Base-by-base conservation (phyloP, 2,888 invertebrate species). In the Polyommatus iphigenia region DNA sequence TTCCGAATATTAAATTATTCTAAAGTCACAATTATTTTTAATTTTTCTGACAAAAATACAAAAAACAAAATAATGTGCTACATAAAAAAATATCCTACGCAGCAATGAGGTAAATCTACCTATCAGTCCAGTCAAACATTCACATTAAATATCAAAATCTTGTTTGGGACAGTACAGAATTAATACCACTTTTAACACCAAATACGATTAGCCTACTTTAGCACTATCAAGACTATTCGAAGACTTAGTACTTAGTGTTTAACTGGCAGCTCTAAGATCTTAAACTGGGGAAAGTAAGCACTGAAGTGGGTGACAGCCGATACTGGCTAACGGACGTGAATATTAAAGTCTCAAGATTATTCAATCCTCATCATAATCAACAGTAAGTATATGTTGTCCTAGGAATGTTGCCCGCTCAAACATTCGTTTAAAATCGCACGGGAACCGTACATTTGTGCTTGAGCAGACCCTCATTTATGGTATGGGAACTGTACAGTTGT, bases 271-370 rank as follows among this genome's bases (percentile, higher is more conserved):
- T 84, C 84, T 80, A 82, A 87, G 88, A 88, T 87, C 88, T 90
- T 85, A 90, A 88, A 88, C 89, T 82, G 86, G 91, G 90, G 92
- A 92, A 92, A 92, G 92, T 90, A 87, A 82, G 85, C 85, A 84
- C 83, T 84, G 84, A 82, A 83, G 83, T 81, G 78, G 72, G 78
- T 75, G 77, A 62, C 71, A 75, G 78, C 78, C 50, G 76, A 76
- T 71, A 77, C 50, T 72, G 67, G 36, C 29, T 36, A 77, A 62
- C 71, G 36, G 67, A 67, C 72, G 29, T 78, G 41, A 46, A 77
- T 73, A 50, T 24, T 50, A 54, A 72, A 73, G 5, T 5, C 20
- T 73, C 73, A 41, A 67, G 29, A 67, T 67, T 67, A 67, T 29
- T 67, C 67, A 67, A 67, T 62, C 67, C 67, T 67, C 24, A 32